Conservation (phyloP, 2,797 vertebrate species). For the Sebastiscus tertius region DNA sequence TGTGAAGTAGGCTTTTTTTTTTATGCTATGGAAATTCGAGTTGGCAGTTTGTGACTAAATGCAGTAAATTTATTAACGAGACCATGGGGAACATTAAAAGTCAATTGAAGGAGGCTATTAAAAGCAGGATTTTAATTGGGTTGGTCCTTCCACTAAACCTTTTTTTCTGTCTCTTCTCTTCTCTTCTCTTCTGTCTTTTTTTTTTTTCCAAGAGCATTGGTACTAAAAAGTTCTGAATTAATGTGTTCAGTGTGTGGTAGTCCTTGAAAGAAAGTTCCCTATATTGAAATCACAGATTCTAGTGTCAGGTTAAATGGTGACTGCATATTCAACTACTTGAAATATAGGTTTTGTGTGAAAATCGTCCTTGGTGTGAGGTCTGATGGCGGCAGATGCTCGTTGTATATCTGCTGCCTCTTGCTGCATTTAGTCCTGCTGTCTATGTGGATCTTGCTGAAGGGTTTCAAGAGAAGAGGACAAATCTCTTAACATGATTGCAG, state of each 20-base stretch:
- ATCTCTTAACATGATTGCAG: slow-evolving; percentile 53
- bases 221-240: slow-evolving; percentile 71
- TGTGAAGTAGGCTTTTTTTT: slow-evolving; percentile 53
- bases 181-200: not conserved
- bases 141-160: slow-evolving; percentile 72
- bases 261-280: slow-evolving; percentile 68
- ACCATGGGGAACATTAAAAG: slow-evolving; percentile 82
- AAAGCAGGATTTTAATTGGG: slow-evolving; percentile 83
- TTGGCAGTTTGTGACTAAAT: slow-evolving; percentile 82
- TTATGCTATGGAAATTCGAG: slow-evolving; percentile 71
- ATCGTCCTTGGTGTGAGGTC: slow-evolving; percentile 21
- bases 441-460: slow-evolving; percentile 24
- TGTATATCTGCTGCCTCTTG: slow-evolving; percentile 3
- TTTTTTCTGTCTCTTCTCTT: slow-evolving; percentile 24
- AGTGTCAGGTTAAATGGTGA: slow-evolving; percentile 14
- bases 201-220: slow-evolving; percentile 59
- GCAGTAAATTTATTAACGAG: slow-evolving; percentile 82
- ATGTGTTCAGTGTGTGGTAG: slow-evolving; percentile 60
- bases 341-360: slow-evolving; percentile 13
- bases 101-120: slow-evolving; percentile 85
- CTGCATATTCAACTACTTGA: not conserved
- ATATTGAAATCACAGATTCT: slow-evolving; percentile 38
- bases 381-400: slow-evolving; percentile 10
- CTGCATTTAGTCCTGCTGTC: slow-evolving; percentile 26
- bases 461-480: slow-evolving; percentile 25